Evolutionary conservation across 2,888 invertebrate genomes (phyloP), one percentile per base, ranked within the genome.

Genomic region (Heliconius ethilla): DNA sequence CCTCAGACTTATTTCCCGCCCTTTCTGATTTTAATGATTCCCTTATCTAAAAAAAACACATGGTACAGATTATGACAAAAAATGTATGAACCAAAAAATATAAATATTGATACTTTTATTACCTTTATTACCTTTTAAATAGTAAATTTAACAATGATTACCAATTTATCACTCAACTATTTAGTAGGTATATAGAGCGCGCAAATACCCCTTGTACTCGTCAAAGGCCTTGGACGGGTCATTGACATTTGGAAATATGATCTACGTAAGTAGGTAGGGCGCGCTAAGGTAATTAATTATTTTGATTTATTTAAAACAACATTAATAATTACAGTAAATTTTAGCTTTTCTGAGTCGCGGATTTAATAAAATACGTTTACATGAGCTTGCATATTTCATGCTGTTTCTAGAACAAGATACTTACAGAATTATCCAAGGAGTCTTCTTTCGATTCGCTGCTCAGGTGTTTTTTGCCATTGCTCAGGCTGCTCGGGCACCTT

Each of bases 1-100:
- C 98, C 83, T 97, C 97, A 13, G 82, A 87, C 77, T 92, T 92
- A 1, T 88, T 86, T 65, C 87, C 88, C 3, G 87, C 81, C 77
- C 93, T 86, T 73, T 93, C 93, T 1, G 91, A 89, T 83, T 93
- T 94, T 45, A 89, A 83, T 2, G 92, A 91, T 79, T 93, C 94
- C 77, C 93, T 85, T 78, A 93, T 88, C 93, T 94, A 81, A 72
- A 85, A 82, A 70, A 73, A 77, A 80, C 74, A 33, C 15, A 33
- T 33, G 9, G 9, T 73, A 69, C 10, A 37, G 22, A 67, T 9
- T 10, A 51, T 51, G 18, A 51, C 22, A 10, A n/a, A n/a, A 59
- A n/a, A n/a, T n/a, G 11, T 59, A n/a, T n/a, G 11, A 22, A n/a
- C n/a, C 10, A n/a, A 59, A 10, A 55, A n/a, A n/a, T 51, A 51